Evolutionary conservation across 2,888 invertebrate species (phyloP).

Genomic region (Thymelicus sylvestris): DNA sequence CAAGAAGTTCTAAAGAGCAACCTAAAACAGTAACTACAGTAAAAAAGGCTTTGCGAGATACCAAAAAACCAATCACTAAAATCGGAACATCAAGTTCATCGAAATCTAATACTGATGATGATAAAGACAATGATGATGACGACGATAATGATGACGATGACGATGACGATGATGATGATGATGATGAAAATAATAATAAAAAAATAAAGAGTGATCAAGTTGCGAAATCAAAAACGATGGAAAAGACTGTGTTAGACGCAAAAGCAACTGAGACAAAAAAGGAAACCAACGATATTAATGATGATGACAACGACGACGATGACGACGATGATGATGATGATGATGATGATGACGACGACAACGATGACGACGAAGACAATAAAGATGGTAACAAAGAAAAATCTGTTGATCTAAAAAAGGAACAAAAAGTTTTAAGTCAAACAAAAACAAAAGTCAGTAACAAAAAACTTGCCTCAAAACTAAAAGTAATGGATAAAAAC

Average conservation of each 20-base stretch:
- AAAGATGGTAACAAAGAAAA: slow-evolving; percentile 43
- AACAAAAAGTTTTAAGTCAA: slow-evolving; percentile 44
- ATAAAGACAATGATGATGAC: slow-evolving; percentile 41
- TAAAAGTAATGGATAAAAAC: background rate
- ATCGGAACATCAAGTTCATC: slow-evolving; percentile 44
- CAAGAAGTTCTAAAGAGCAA: slow-evolving; percentile 39
- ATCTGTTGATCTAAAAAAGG: slow-evolving; percentile 46
- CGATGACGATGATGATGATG: slow-evolving; percentile 32
- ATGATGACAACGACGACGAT: slow-evolving; percentile 43
- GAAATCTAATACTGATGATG: slow-evolving; percentile 12
- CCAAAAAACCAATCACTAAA: slow-evolving; percentile 14
- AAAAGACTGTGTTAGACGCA: background rate
- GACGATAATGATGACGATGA: slow-evolving; percentile 39
- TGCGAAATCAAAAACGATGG: background rate
- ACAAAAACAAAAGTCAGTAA: slow-evolving; percentile 38
- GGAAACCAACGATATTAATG: slow-evolving; percentile 33
- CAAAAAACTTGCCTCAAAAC: slow-evolving; percentile 30
- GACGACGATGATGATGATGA: slow-evolving; percentile 42
- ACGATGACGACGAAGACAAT: slow-evolving; percentile 42
- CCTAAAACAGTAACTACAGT: slow-evolving; percentile 17
- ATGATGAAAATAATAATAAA: slow-evolving; percentile 45
- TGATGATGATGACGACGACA: slow-evolving; percentile 44
- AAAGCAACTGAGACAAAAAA: slow-evolving; percentile 8
- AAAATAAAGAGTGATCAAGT: slow-evolving; percentile 42
- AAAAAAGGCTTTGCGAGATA: slow-evolving; percentile 14